phyloP scores from a whole-genome alignment of 2,797 vertebrate genomes.

The Argentina silus region DNA sequence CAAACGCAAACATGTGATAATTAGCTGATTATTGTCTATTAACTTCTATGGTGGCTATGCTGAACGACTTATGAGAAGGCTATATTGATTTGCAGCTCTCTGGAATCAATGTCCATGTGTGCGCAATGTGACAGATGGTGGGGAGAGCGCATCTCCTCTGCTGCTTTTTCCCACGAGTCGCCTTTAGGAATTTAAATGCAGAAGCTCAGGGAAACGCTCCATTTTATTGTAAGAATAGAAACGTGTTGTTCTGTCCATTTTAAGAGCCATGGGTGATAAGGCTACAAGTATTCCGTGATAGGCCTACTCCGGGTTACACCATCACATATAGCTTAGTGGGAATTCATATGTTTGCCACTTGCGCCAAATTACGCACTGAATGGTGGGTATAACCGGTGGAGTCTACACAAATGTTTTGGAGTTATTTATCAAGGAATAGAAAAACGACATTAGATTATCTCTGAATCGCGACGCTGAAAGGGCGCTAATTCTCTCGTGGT shows the following conservation, averaged over 20 bases:
- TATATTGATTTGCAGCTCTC: slow-evolving; percentile 17
- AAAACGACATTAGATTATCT: slow-evolving; percentile 78
- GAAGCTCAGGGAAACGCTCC: slow-evolving; percentile 25
- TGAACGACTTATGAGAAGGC: slow-evolving; percentile 18
- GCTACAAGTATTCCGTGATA: not conserved
- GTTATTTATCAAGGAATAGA: slow-evolving; percentile 61
- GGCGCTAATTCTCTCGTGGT: slow-evolving; percentile 77
- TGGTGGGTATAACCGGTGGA: slow-evolving; percentile 27
- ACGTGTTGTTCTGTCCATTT: not conserved
- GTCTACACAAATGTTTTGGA: slow-evolving; percentile 55
- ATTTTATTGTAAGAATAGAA: not conserved
- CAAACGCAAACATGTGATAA: not conserved
- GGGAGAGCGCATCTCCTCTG: slow-evolving; percentile 29
- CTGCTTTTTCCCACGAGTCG: slow-evolving; percentile 62
- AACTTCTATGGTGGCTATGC: not conserved
- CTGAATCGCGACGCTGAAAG: slow-evolving; percentile 77
- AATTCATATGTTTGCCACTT: not conserved
- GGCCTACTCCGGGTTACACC: not conserved
- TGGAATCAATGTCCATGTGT: slow-evolving; percentile 60
- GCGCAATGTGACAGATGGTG: slow-evolving; percentile 68
- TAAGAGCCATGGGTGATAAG: not conserved
- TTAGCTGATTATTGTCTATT: not conserved
- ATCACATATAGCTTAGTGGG: not conserved
- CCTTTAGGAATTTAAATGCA: slow-evolving; percentile 68
- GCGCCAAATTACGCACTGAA: not conserved